Conservation (phyloP, 2,888 invertebrate genomes). For the Hyles lineata region DNA sequence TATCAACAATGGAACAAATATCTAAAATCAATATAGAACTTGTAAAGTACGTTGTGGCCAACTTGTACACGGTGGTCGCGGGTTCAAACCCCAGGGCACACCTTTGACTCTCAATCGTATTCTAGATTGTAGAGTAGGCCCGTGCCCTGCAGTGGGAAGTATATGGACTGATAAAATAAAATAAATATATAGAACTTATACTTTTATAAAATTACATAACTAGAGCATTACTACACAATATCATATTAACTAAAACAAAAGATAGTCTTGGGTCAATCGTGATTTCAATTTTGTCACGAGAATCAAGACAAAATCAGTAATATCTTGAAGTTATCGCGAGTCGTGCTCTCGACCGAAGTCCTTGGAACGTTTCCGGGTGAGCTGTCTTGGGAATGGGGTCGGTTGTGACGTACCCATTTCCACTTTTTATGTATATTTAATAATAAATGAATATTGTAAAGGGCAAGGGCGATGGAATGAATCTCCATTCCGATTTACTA, state of each 20-base stretch:
- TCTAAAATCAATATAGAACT: too few species aligned
- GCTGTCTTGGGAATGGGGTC: conserved; percentile 18
- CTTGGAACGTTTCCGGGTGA: neutral
- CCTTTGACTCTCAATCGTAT: too few species aligned
- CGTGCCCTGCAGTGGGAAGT: too few species aligned
- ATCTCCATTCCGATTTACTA: too few species aligned
- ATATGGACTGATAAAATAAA: too few species aligned
- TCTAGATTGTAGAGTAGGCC: too few species aligned
- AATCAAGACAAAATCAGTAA: neutral
- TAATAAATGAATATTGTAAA: neutral
- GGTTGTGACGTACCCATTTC: neutral
- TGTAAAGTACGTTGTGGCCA: too few species aligned
- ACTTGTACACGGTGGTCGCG: too few species aligned
- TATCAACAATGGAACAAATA: too few species aligned
- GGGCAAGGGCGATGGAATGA: too few species aligned
- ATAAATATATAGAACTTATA: too few species aligned
- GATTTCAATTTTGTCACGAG: neutral
- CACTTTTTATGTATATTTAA: neutral
- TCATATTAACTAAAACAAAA: neutral
- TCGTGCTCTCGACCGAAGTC: neutral
- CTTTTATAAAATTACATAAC: neutral
- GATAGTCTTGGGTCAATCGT: conserved; percentile 1
- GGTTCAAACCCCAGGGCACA: too few species aligned
- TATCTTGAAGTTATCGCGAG: neutral
- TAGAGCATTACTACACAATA: neutral